These are phyloP conservation scores for Anguilla anguilla DNA, from an alignment of 2,797 vertebrate genomes.

Conservation along the genomic window DNA sequence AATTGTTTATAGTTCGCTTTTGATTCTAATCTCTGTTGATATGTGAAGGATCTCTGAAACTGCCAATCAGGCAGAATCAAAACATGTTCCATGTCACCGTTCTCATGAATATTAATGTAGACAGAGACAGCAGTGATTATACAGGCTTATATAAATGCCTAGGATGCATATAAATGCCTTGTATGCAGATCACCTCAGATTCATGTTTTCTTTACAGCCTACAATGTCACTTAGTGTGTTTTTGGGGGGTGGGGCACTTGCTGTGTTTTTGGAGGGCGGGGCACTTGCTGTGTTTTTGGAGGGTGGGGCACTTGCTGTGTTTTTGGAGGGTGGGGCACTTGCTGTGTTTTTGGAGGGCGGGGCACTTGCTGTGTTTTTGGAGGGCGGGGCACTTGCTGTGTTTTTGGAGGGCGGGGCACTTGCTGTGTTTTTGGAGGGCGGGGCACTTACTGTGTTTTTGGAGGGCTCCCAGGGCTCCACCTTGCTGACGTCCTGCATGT, in stretches of 20 bases:
- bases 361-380: slow-evolving; percentile 53
- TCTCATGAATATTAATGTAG: slow-evolving; percentile 4
- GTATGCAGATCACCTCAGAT: background rate
- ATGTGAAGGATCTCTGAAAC: slow-evolving; percentile 11
- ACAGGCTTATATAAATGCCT: background rate
- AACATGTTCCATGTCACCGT: background rate
- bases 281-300: too few species aligned
- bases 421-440: slow-evolving; percentile 98
- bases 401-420: slow-evolving; percentile 86
- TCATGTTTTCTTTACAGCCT: background rate
- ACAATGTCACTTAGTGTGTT: background rate
- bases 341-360: background rate
- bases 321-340: too few species aligned
- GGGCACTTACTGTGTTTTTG: slow-evolving; percentile 89
- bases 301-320: too few species aligned
- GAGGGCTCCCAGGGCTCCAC: slow-evolving; percentile 98
- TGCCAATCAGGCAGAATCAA: slow-evolving; percentile 13
- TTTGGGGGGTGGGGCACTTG: too few species aligned
- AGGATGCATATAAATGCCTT: background rate
- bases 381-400: slow-evolving; percentile 74
- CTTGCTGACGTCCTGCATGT: slow-evolving; percentile 99
- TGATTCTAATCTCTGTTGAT: slow-evolving; percentile 4
- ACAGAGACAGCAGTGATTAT: background rate
- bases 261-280: too few species aligned
- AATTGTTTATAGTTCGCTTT: background rate